Conservation (phyloP, 2,113 vertebrate species). For the Poecilia latipinna region DNA sequence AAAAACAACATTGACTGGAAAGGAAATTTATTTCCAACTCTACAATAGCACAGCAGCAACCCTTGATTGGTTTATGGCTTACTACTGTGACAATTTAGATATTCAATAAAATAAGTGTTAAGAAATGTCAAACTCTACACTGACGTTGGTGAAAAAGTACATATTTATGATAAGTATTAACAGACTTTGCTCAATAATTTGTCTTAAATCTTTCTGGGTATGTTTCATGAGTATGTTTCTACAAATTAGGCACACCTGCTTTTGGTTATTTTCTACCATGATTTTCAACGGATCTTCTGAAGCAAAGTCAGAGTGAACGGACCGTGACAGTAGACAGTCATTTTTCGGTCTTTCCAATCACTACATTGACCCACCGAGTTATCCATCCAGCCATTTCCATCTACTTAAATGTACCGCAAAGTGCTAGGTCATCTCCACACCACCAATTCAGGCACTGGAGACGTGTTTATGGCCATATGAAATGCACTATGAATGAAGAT, state of each 20-base stretch:
- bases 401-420: too few species aligned
- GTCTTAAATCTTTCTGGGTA: neutral
- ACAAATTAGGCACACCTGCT: too few species aligned
- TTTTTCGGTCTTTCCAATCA: neutral
- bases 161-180: too few species aligned
- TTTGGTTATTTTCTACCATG: too few species aligned
- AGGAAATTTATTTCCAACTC: neutral
- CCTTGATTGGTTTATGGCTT: neutral
- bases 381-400: too few species aligned
- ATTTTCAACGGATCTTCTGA: neutral
- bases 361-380: too few species aligned
- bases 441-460: too few species aligned
- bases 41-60: neutral
- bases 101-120: neutral
- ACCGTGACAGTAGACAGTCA: neutral
- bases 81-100: neutral
- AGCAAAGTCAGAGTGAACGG: neutral
- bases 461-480: too few species aligned
- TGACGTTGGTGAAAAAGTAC: neutral
- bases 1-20: neutral
- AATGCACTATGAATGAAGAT: too few species aligned
- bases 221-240: neutral
- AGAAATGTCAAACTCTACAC: neutral
- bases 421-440: too few species aligned
- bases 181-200: neutral